Base-by-base conservation (phyloP, 2,797 vertebrate species). In the Etheostoma perlongum region DNA sequence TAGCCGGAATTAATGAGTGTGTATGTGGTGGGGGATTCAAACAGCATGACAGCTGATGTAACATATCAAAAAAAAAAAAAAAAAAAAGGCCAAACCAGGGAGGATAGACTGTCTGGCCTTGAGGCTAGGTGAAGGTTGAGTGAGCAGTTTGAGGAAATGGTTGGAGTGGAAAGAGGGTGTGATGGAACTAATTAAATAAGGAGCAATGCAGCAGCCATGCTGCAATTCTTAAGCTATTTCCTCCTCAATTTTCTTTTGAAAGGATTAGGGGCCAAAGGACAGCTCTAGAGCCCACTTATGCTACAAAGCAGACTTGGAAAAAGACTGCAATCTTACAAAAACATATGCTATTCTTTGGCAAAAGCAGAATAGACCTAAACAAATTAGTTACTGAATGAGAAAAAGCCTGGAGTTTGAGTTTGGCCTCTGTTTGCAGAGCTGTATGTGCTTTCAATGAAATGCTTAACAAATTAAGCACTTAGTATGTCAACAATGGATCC, bases 161-260 rank as follows among this genome's bases (percentile, higher is more conserved):
- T n/a, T 76, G 44, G 66, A 82, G 66, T 63, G 68, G 61, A 67
- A 78, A 75, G 73, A 79, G 82, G 74, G 84, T 75, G 79, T 85
- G 81, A 91, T 90, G 91, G 91, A 92, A 92, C 90, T 92, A 90
- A 93, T 93, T 92, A 91, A 90, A 90, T 83, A 79, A 91, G 81
- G 55, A 86, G 84, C 68, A 72, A 74, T 54, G 67, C 79, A 74
- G 79, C 73, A 2, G 59, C 84, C 81, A 69, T 75, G 78, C 86
- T 16, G 72, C 84, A 85, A 65, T 80, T 85, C 71, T 78, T 73
- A 76, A 90, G 81, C 79, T 13, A 87, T 86, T 91, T 90, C 84
- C 85, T 86, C 72, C 83, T 88, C 79, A 67, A 87, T 79, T 85
- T 82, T 84, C 77, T 74, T 88, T 79, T 78, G 85, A 89, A 72